Base-by-base conservation (phyloP, 1,140 invertebrate species). In the Drosophila triauraria region DNA sequence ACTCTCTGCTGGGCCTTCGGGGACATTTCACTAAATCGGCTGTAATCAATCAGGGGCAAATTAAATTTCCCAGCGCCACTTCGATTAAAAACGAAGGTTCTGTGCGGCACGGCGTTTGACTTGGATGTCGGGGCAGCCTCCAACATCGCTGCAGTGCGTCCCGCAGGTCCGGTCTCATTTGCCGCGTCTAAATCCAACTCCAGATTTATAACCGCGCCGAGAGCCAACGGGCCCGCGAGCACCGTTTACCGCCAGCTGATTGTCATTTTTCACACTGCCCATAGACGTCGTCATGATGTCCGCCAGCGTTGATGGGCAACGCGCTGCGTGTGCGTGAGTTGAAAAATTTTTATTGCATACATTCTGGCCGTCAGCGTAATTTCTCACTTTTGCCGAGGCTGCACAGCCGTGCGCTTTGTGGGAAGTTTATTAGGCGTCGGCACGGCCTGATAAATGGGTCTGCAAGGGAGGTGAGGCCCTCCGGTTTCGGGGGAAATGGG, bases 301-400 rank as follows among this genome's bases (percentile, higher is more conserved):
- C 63, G 32, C 17, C 35, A 25, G 4, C 42, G 47, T 46, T 15
- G 27, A 25, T 25, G 30, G 20, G 25, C 6, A 10, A 25, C 48
- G 50, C 8, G 15, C 40, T 51, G 67, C 38, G 64, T 42, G 57
- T 48, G 85, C 81, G 84, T 83, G 83, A 87, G 80, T 78, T 88
- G 81, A 90, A 90, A 83, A 91, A 91, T 91, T 86, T 91, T 91
- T 91, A 91, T 91, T 91, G 87, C 87, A 91, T 91, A 91, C 87
- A 83, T 91, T 91, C 76, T 42, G 84, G 75, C 80, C 87, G 80
- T 87, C 82, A 81, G 78, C 86, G 87, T 85, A 84, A 90, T 88
- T 88, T 88, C 84, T 88, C 87, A 91, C 80, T 91, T 91, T 68
- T 65, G 76, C 60, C 15, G 42, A 48, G 56, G 56, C 15, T 30